A percentile compares a stretch with the other conserved stretches of the same genome.
phyloP scores from a whole-genome alignment of 2,888 invertebrate species.

The Pemphredon lugubris region DNA sequence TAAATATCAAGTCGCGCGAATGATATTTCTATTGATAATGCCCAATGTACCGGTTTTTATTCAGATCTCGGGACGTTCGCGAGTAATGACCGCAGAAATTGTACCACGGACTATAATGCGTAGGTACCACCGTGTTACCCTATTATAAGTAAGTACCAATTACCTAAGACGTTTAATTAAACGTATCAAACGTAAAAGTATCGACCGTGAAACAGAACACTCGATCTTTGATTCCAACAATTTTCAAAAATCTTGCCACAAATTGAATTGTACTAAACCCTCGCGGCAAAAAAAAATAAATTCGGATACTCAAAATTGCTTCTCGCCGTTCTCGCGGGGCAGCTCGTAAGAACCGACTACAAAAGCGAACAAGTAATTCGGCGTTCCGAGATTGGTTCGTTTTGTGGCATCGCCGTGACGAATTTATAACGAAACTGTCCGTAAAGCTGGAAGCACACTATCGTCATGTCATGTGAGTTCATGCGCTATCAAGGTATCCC shows the following conservation, averaged over 20 bases:
- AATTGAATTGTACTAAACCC: too few species aligned
- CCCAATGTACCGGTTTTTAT: neutral
- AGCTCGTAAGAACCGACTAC: conserved; percentile 31
- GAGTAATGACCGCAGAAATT: neutral
- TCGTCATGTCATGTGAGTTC: too few species aligned
- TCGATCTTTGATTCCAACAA: neutral
- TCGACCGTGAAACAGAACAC: too few species aligned
- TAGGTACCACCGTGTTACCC: too few species aligned
- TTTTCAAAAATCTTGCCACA: conserved; percentile 13
- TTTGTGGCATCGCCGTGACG: conserved; percentile 17
- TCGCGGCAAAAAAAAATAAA: conserved; percentile 44
- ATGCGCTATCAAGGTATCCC: too few species aligned
- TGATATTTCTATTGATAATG: neutral
- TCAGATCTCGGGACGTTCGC: neutral
- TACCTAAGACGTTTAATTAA: too few species aligned
- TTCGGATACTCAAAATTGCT: conserved; percentile 13
- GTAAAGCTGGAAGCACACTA: too few species aligned
- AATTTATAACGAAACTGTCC: too few species aligned
- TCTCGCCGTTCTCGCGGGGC: conserved; percentile 15
- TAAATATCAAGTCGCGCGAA: neutral
- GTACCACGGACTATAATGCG: too few species aligned
- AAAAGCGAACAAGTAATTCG: conserved; percentile 15
- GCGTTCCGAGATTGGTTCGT: neutral
- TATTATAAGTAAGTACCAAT: too few species aligned
- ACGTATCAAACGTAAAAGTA: too few species aligned